Percentiles rank a stretch among this genome's conserved stretches.
These are phyloP conservation scores for Acleris literana DNA, from an alignment of 2,888 invertebrate species.

Conservation along the genomic window DNA sequence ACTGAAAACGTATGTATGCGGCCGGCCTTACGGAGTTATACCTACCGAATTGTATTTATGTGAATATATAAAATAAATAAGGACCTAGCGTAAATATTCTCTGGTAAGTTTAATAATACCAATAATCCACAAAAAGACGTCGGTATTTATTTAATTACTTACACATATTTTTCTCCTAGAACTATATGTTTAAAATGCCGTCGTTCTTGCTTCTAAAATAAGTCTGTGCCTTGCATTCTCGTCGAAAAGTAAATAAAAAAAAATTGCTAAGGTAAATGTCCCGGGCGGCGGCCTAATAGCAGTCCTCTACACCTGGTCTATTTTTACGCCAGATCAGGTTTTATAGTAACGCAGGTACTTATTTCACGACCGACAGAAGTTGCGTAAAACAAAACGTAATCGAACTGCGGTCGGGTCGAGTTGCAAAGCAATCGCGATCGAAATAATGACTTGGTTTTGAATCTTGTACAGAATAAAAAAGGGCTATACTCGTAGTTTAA, in stretches of 20 bases:
- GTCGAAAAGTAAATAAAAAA: slow-evolving; percentile 2
- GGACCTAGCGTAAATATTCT: no score
- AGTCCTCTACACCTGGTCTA: slow-evolving; percentile 31
- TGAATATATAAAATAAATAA: no score
- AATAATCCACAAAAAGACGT: no score
- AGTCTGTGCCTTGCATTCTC: not conserved
- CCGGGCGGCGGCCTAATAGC: slow-evolving; percentile 32
- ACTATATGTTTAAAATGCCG: not conserved
- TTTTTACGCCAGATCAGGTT: slow-evolving; percentile 37
- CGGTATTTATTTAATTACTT: no score
- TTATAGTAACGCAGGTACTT: slow-evolving; percentile 23
- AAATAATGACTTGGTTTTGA: slow-evolving; percentile 1
- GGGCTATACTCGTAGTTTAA: not conserved
- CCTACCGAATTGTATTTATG: no score
- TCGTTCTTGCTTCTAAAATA: not conserved
- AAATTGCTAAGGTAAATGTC: slow-evolving; percentile 18
- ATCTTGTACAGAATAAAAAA: no score
- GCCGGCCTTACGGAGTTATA: no score
- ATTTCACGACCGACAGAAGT: slow-evolving; percentile 29
- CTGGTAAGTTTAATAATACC: no score
- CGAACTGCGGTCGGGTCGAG: slow-evolving; percentile 17
- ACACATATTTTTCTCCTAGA: no score
- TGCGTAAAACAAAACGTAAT: slow-evolving; percentile 38
- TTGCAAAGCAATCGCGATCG: slow-evolving; percentile 1
- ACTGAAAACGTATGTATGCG: no score